These are phyloP conservation scores for Molanna angustata DNA, from an alignment of 2,888 invertebrate genomes.

Conservation along the genomic window DNA sequence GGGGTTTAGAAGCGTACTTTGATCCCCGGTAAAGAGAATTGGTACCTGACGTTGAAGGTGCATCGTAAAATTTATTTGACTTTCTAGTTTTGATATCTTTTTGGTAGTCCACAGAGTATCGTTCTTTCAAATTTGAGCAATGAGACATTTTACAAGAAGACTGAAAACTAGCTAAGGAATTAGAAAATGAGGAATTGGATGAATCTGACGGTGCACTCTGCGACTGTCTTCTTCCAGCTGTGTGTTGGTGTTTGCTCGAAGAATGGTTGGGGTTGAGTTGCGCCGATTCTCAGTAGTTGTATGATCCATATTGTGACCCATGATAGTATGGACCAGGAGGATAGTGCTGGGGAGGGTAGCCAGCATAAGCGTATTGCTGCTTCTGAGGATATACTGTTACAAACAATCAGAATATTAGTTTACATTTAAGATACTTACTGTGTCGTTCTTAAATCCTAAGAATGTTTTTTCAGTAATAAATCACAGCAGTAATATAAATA, in stretches of 20 bases:
- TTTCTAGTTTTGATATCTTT: slow-evolving; percentile 1
- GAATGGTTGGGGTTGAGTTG: slow-evolving; percentile 51
- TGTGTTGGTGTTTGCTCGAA: slow-evolving; percentile 37
- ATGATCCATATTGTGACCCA: slow-evolving; percentile 89
- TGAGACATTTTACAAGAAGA: neutral
- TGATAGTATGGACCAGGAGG: slow-evolving; percentile 89
- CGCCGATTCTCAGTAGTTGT: slow-evolving; percentile 76
- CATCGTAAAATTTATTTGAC: too few species aligned
- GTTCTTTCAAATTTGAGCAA: neutral
- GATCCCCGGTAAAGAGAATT: slow-evolving; percentile 20
- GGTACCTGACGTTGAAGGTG: slow-evolving; percentile 6
- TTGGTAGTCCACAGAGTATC: neutral
- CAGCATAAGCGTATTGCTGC: slow-evolving; percentile 88
- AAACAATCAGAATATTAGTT: neutral
- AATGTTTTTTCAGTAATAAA: too few species aligned
- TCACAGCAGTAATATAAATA: too few species aligned
- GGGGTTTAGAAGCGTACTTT: slow-evolving; percentile 7
- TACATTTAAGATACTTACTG: too few species aligned
- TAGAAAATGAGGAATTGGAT: slow-evolving; percentile 26
- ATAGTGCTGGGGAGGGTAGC: slow-evolving; percentile 78
- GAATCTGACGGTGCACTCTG: slow-evolving; percentile 14
- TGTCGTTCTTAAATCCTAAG: too few species aligned
- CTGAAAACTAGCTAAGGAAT: neutral
- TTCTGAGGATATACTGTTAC: slow-evolving; percentile 87
- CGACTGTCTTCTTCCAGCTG: slow-evolving; percentile 32